Evolutionary conservation across 2,888 invertebrate species (phyloP), one percentile per base, ranked within the genome.

Genomic region (Dynastes hyllus): DNA sequence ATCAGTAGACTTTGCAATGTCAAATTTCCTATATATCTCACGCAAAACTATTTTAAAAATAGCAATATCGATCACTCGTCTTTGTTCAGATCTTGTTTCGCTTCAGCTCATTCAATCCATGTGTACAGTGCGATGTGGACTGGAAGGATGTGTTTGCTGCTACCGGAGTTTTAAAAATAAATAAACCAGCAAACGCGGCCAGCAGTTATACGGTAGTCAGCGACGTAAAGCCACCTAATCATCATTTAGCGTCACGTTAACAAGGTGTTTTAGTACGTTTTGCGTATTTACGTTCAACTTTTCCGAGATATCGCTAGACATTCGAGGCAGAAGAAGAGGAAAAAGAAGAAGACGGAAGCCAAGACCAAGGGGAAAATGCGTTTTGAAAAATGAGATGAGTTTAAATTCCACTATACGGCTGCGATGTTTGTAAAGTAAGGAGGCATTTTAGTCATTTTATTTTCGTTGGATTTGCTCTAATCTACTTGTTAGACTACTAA

Each of bases 201-300:
- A 61, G 61, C 61, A 61, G 55, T 61, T 27, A 27, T 27, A 61
- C 61, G 61, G 61, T 61, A 61, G 61, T 29, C 61, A 22, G 22
- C 61, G 61, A 61, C 61, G 61, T 69, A 69, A 69, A 50, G 50
- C 40, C 50, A 50, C 50, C 67, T 69, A 50, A 69, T 69, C 67
- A 50, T 69, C 67, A 69, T 69, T 69, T 69, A 69, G 67, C 51
- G 67, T 69, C 67, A 69, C 29, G 45, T 69, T 69, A 69, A 69
- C 45, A 69, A 69, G 67, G 50, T 69, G 67, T 69, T 69, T 69
- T 27, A 69, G 67, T 69, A 50, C 45, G 50, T 69, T 69, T 69
- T 50, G 27, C 45, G 67, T 50, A 69, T 69, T 69, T 69, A 69
- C 61, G 55, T 55, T 55, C 45, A 8, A 2, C 16, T 61, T 61